phyloP scores from a whole-genome alignment of 2,888 invertebrate species.

The Flabesymbios commensalis region DNA sequence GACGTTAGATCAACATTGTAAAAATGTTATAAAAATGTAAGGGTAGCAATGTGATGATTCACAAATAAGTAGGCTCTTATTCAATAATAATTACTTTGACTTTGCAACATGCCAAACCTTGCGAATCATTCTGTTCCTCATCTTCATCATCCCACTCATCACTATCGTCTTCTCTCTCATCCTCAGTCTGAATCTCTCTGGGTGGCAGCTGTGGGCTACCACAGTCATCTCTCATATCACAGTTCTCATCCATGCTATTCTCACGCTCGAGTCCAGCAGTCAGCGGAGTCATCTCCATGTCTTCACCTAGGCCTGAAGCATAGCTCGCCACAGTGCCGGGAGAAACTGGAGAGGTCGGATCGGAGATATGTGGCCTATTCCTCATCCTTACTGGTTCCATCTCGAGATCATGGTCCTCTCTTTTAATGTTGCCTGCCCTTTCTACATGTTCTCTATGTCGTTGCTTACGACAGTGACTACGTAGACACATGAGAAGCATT shows the following conservation, averaged over 20 bases:
- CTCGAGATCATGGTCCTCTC: too few relatives aligned
- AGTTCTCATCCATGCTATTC: neutral
- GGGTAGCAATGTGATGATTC: too few relatives aligned
- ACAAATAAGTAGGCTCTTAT: neutral
- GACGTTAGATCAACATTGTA: too few relatives aligned
- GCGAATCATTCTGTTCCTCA: neutral
- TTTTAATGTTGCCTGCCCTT: too few relatives aligned
- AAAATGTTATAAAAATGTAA: too few relatives aligned
- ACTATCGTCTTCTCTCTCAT: neutral
- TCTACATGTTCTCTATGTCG: too few relatives aligned
- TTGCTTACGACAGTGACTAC: too few relatives aligned
- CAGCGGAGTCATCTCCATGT: too few relatives aligned
- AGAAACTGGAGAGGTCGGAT: neutral
- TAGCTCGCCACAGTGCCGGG: neutral
- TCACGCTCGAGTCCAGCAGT: too few relatives aligned
- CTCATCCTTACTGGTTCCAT: too few relatives aligned
- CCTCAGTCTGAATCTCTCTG: neutral
- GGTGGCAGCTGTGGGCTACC: neutral
- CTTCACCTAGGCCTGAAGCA: too few relatives aligned
- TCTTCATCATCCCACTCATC: neutral
- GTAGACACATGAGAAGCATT: too few relatives aligned
- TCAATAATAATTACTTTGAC: neutral
- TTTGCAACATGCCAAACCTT: neutral
- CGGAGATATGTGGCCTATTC: neutral
- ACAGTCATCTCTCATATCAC: neutral